Evolutionary conservation across 2,888 invertebrate species (phyloP), one percentile per base, ranked within the genome.

Genomic region (Aquatica leii): DNA sequence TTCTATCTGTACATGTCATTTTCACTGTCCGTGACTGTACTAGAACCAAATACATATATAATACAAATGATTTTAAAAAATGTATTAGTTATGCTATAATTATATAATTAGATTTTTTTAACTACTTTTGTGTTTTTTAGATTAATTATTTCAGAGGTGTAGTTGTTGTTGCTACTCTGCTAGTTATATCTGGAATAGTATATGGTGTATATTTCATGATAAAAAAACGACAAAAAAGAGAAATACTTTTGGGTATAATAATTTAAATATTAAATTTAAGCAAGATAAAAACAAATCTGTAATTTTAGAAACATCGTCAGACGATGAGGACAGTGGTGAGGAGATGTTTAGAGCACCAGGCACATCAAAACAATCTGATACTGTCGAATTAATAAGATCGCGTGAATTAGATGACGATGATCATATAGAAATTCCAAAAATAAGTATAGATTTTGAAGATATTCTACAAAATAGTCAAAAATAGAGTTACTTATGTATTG

Each of bases 291-390:
- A 68, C 69, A 37, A 37, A 37, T 37, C 37, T 11, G 6, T 24
- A 4, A 24, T 51, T 50, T 51, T 18, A 53, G 63, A 71, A 46
- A 78, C 76, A 48, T 73, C 75, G 46, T 74, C 76, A 6, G 73
- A 74, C 2, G 72, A 68, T 8, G 73, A 74, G 21, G 71, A 71
- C 8, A 71, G 69, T 37, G 71, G 60, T 0, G 76, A 75, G 57
- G 69, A 68, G 31, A 69, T 72, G 56, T 73, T 72, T 59, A 67
- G 60, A 20, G 64, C 69, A 1, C 71, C 71, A 1, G 63, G 70
- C 8, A 67, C 70, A 9, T 70, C 70, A 14, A 62, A 48, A 54
- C 43, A 43, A 18, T 6, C 8, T 5, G 14, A 43, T 14, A 6
- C n/a, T 18, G 9, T 43, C 3, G 55, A 48, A 12, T 58, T 60